A percentile compares a stretch with the other conserved stretches of the same genome.
phyloP scores from a whole-genome alignment of 1,140 invertebrate genomes.

The Temnothorax longispinosus region DNA sequence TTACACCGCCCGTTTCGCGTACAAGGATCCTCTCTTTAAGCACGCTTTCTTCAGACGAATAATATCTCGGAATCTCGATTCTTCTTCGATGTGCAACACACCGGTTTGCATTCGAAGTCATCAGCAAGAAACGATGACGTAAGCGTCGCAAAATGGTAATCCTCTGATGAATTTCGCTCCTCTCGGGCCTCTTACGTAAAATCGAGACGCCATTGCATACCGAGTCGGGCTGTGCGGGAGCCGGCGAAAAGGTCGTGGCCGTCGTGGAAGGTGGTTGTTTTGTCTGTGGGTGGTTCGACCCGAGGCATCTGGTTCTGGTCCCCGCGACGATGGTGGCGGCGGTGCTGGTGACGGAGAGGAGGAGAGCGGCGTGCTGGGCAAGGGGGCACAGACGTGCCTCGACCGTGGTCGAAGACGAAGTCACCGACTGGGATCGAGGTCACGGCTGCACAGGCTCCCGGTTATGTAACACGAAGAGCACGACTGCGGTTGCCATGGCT shows the following conservation, averaged over 20 bases:
- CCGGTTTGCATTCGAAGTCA: neutral
- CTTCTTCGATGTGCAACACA: neutral
- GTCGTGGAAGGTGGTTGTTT: constrained; percentile 72
- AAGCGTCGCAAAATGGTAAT: constrained; percentile 28
- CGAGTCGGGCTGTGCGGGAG: constrained; percentile 46
- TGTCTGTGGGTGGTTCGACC: constrained; percentile 67
- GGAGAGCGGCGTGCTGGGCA: neutral
- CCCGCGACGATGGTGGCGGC: constrained; percentile 6
- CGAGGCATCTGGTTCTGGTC: constrained; percentile 63
- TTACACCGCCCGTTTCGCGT: neutral
- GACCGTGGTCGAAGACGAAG: constrained; percentile 57
- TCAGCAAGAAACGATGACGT: constrained; percentile 15
- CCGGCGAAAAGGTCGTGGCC: constrained; percentile 71
- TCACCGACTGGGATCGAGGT: constrained; percentile 78
- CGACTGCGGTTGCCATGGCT: constrained; percentile 49
- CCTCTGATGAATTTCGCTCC: constrained; percentile 4
- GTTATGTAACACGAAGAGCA: constrained; percentile 76
- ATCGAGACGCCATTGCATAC: neutral
- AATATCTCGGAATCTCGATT: neutral
- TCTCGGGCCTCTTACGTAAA: constrained; percentile 21
- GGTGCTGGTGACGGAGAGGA: neutral
- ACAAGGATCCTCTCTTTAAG: neutral
- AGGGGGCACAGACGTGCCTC: constrained; percentile 33
- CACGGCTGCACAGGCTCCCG: constrained; percentile 76
- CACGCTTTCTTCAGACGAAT: constrained; percentile 6